phyloP scores from a whole-genome alignment of 23 tunicate species.

The Trididemnum clinides region DNA sequence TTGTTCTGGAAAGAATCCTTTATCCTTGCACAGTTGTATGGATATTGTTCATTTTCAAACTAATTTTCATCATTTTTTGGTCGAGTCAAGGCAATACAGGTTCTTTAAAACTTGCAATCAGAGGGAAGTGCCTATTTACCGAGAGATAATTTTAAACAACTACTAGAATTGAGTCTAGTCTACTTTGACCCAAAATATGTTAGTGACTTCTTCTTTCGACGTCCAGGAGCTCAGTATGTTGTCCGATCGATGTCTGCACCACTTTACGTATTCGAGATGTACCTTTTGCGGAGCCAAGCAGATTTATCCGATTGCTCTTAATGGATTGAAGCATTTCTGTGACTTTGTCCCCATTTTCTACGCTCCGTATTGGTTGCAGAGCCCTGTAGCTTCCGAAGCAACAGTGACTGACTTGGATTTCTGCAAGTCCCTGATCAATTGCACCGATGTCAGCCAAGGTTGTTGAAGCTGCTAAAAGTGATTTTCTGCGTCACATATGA shows the following conservation, averaged over 20 bases:
- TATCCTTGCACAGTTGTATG: too few species aligned
- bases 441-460: neutral
- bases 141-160: too few species aligned
- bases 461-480: slow-evolving; percentile 5
- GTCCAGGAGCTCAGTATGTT: slow-evolving; percentile 17
- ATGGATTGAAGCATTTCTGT: neutral
- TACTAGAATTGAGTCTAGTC: too few species aligned
- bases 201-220: slow-evolving; percentile 1
- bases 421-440: neutral
- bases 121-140: too few species aligned
- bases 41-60: too few species aligned
- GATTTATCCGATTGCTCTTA: neutral
- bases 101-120: too few species aligned
- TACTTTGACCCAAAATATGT: too few species aligned
- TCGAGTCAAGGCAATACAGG: too few species aligned
- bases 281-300: neutral
- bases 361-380: slow-evolving; percentile 23
- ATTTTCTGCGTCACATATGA: neutral
- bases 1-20: too few species aligned
- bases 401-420: neutral
- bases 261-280: slow-evolving; percentile 1
- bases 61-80: too few species aligned
- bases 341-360: slow-evolving; percentile 10
- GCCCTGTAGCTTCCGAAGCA: slow-evolving; percentile 18
- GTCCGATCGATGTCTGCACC: slow-evolving; percentile 30